Evolutionary conservation across 2,888 invertebrate genomes (phyloP), one percentile per base, ranked within the genome.

Genomic region (Heliconius aoede): DNA sequence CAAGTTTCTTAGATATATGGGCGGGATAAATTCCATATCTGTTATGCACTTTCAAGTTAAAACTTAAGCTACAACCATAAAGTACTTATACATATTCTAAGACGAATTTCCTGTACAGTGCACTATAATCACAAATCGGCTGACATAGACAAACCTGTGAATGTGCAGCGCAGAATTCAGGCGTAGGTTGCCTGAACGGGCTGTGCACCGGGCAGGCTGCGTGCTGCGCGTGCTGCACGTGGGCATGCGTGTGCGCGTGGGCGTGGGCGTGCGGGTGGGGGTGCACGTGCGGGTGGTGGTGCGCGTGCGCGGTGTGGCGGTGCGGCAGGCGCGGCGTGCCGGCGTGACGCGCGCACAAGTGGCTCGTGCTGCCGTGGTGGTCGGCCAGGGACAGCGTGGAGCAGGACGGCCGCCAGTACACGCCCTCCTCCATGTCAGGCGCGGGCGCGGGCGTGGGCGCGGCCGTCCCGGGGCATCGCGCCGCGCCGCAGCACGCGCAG

Each of bases 121-220:
- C 21, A 26, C 28, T 78, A 77, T 76, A 32, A 51, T 40, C 55
- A 28, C 58, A 55, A n/a, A n/a, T 55, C n/a, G 55, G 28, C 18
- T 51, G 72, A 62, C 51, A 15, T 13, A 26, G 61, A 83, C 84
- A 80, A 84, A 94, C 94, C 94, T 94, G 94, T 82, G 94, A 90
- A 84, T 94, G 94, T 62, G 93, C 93, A 24, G 94, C 94, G 84
- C 94, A 94, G 82, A 91, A 94, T 80, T 94, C 94, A 62, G 94
- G 94, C 83, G 93, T 91, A 32, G 93, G 94, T 83, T 96, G 96
- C 81, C 97, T 93, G 89, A 96, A 97, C 36, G 97, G 97, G 86
- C 96, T 97, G 92, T 97, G 97, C 85, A 97, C 96, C 68, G 97
- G 97, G 86, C 97, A 97, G 85, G 96, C 95, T 86, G 88, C 84